These are phyloP conservation scores for Indri indri DNA, from an alignment of 2,113 vertebrate genomes.

Conservation along the genomic window DNA sequence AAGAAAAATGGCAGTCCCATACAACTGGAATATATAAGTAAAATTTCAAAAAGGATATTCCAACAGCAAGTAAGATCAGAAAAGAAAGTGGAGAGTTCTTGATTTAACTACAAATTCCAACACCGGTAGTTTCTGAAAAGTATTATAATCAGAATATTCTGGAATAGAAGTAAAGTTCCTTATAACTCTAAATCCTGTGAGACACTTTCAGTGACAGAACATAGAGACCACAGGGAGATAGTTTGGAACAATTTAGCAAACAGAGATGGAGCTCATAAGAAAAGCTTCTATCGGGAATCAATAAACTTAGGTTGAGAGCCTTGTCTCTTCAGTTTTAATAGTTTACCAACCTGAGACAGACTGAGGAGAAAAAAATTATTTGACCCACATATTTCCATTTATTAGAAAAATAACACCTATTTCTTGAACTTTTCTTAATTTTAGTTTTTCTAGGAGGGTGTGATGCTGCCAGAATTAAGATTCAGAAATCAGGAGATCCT, in stretches of 20 bases:
- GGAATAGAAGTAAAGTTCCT: conserved; percentile 4
- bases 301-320: neutral
- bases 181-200: neutral
- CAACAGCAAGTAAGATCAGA: neutral
- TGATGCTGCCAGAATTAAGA: neutral
- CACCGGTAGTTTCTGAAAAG: neutral
- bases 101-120: conserved; percentile 6
- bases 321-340: neutral
- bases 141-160: neutral
- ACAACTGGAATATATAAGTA: neutral
- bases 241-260: neutral
- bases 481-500: neutral
- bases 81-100: neutral
- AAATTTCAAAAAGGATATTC: neutral
- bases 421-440: neutral
- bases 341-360: neutral
- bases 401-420: conserved; percentile 3
- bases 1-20: neutral
- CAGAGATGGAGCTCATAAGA: neutral
- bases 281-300: neutral
- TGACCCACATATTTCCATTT: neutral
- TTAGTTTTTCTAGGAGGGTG: neutral
- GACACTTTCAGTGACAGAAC: neutral
- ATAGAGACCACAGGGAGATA: neutral
- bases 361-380: neutral